These are phyloP conservation scores for Monochamus alternatus DNA, from an alignment of 2,888 invertebrate genomes.

Conservation along the genomic window DNA sequence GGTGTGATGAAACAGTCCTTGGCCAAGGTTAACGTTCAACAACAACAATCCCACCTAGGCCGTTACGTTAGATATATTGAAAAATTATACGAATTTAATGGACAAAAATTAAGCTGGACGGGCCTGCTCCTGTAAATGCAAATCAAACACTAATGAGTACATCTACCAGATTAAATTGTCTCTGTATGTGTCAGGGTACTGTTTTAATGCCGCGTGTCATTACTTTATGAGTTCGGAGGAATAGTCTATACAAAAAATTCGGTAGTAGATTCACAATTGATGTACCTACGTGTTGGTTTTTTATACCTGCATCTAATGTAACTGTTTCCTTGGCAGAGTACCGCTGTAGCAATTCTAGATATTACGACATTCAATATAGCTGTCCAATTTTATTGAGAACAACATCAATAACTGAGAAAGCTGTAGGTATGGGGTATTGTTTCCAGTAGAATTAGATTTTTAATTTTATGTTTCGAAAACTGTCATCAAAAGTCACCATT, in stretches of 20 bases:
- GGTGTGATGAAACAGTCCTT: background rate
- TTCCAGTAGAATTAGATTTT: too few relatives aligned
- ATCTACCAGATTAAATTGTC: slow-evolving; percentile 9
- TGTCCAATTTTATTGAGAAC: too few relatives aligned
- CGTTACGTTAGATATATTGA: slow-evolving; percentile 2
- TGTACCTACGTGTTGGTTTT: background rate
- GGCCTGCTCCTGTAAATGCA: slow-evolving; percentile 3
- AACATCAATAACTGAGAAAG: too few relatives aligned
- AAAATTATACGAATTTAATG: slow-evolving; percentile 12
- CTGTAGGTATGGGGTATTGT: too few relatives aligned
- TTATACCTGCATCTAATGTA: too few relatives aligned
- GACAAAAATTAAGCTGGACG: slow-evolving; percentile 9
- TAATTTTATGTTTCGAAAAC: too few relatives aligned
- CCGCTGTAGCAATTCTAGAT: too few relatives aligned
- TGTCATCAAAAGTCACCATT: too few relatives aligned
- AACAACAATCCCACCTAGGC: slow-evolving; percentile 1
- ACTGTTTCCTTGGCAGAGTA: too few relatives aligned
- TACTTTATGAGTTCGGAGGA: background rate
- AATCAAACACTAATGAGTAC: slow-evolving; percentile 12
- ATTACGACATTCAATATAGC: too few relatives aligned
- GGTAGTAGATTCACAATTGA: background rate
- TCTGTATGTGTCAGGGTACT: background rate
- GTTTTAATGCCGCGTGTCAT: background rate
- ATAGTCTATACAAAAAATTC: background rate
- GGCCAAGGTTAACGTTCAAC: slow-evolving; percentile 2